A percentile compares a stretch with the other conserved stretches of the same genome.
phyloP scores from a whole-genome alignment of 2,797 vertebrate species.

The Threskiornis aethiopicus region DNA sequence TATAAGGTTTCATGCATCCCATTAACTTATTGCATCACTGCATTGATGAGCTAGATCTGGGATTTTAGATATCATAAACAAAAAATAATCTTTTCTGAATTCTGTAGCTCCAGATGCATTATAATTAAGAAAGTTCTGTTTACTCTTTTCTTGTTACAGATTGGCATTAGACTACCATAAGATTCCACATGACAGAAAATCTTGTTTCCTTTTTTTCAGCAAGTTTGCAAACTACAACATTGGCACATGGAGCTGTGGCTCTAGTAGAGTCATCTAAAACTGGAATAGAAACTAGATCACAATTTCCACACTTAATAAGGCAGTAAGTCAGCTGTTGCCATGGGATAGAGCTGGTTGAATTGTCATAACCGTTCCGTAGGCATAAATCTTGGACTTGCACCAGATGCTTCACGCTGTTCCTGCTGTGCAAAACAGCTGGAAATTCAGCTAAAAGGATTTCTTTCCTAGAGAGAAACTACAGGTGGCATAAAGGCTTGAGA shows the following conservation, averaged over 20 bases:
- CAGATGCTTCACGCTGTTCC: constrained; percentile 17
- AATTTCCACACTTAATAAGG: constrained; percentile 51
- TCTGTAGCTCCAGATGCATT: not conserved
- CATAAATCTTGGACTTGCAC: not conserved
- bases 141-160: not conserved
- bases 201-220: not conserved
- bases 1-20: not conserved
- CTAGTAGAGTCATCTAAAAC: not conserved
- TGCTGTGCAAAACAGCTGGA: constrained; percentile 43
- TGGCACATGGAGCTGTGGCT: not conserved
- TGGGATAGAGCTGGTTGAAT: not conserved
- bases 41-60: not conserved
- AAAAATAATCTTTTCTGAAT: not conserved
- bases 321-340: not conserved
- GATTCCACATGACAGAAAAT: not conserved
- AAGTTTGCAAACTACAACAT: not conserved
- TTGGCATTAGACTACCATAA: not conserved
- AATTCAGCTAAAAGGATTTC: not conserved
- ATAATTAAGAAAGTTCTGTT: not conserved
- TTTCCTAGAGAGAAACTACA: not conserved
- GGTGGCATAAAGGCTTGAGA: not conserved
- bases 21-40: not conserved
- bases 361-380: not conserved
- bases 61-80: not conserved
- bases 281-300: not conserved